These are phyloP conservation scores for Cantharis nigra DNA, from an alignment of 2,888 invertebrate genomes.

Conservation along the genomic window DNA sequence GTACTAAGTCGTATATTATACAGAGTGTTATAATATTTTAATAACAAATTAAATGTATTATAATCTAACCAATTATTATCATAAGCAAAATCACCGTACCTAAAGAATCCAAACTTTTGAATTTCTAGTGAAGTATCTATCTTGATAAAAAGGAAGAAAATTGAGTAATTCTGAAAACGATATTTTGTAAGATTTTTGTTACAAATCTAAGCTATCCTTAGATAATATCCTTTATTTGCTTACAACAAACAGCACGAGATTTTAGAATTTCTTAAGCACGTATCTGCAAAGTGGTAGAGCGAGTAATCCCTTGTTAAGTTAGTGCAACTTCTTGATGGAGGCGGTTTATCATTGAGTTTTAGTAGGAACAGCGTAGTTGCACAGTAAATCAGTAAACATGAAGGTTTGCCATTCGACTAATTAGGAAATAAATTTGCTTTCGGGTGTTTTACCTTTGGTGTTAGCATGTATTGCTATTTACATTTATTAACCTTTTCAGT, in stretches of 20 bases:
- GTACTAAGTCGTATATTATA: neutral
- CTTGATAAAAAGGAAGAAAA: neutral
- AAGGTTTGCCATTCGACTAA: conserved; percentile 17
- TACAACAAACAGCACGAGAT: conserved; percentile 6
- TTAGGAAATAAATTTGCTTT: conserved; percentile 36
- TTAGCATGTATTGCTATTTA: conserved; percentile 15
- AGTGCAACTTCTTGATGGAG: conserved; percentile 10
- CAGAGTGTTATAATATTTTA: neutral
- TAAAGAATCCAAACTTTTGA: neutral
- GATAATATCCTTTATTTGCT: conserved; percentile 6
- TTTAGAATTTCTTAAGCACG: conserved; percentile 9
- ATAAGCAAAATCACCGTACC: neutral
- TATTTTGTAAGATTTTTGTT: neutral
- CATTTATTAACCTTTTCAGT: conserved; percentile 1
- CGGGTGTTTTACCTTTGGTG: conserved; percentile 34
- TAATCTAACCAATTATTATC: neutral
- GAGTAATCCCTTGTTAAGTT: conserved; percentile 8
- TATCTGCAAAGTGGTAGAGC: conserved; percentile 8
- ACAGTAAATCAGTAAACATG: conserved; percentile 8
- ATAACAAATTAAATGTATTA: neutral
- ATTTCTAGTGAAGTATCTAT: neutral
- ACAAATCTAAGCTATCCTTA: neutral
- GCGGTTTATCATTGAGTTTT: conserved; percentile 9
- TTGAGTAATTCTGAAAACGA: neutral
- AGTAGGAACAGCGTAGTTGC: neutral